Percentiles rank a stretch among this genome's conserved stretches.
These are phyloP conservation scores for Drosophila yakuba DNA, from an alignment of 1,140 invertebrate genomes.

Conservation along the genomic window DNA sequence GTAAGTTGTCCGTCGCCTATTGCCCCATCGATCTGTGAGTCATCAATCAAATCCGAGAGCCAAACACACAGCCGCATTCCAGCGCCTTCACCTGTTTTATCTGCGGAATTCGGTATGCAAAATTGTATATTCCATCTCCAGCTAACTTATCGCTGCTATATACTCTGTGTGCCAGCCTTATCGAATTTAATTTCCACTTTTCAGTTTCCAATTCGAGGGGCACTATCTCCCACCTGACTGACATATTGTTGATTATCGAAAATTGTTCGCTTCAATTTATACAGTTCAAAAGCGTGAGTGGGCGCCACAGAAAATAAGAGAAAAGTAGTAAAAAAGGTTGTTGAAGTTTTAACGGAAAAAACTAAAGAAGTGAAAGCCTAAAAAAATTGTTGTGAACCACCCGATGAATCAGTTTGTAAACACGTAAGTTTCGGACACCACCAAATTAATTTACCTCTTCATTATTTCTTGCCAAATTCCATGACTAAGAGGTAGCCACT, in stretches of 20 bases:
- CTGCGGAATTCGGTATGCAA: conserved; percentile 29
- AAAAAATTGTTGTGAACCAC: conserved; percentile 25
- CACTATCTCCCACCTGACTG: conserved; percentile 32
- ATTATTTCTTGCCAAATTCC: background rate
- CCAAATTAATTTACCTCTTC: background rate
- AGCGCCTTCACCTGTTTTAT: conserved; percentile 19
- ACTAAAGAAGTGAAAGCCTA: conserved; percentile 15
- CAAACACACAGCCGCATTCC: conserved; percentile 21
- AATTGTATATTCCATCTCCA: conserved; percentile 25
- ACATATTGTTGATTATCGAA: conserved; percentile 5
- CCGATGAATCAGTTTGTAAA: conserved; percentile 29
- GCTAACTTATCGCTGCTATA: conserved; percentile 11
- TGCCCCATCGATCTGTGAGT: conserved; percentile 26
- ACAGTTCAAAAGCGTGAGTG: conserved; percentile 12
- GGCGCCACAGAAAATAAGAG: conserved; percentile 8
- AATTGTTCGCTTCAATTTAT: conserved; percentile 31
- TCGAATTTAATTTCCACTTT: conserved; percentile 36
- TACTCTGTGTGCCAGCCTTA: conserved; percentile 20
- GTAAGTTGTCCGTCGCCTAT: conserved; percentile 9
- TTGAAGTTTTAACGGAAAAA: conserved; percentile 2
- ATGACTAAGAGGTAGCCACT: conserved; percentile 10
- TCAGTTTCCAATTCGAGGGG: conserved; percentile 1
- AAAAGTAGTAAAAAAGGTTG: conserved; percentile 10
- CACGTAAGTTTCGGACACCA: conserved; percentile 2
- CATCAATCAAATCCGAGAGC: conserved; percentile 44